Base-by-base conservation (phyloP, 2,113 vertebrate genomes). In the Cyprinus carpio region DNA sequence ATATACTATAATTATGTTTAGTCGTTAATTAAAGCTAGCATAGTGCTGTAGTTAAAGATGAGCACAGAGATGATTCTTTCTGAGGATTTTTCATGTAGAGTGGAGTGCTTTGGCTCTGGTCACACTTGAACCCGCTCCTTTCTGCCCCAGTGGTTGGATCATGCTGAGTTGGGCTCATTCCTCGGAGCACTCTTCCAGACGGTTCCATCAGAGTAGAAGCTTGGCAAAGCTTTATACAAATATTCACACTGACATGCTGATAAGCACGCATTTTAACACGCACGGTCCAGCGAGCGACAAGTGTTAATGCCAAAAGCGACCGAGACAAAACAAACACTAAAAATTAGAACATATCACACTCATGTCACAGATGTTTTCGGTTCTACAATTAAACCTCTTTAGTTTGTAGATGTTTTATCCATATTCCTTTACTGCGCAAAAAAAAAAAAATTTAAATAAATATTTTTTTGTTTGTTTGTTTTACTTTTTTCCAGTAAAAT, bases 121-220 rank as follows among this genome's bases (percentile, higher is more conserved):
- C 87, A 88, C 81, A 83, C 84, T 81, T 81, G 82, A 88, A 82
- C 81, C 65, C 29, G 29, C 46, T 84, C 51, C 43, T 87, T 81
- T 69, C 74, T 56, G 76, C 69, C 85, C 87, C 87, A 84, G 85
- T 62, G 64, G 87, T 67, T 78, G n/a, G 34, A 72, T 85, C 82
- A 86, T 37, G 77, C 80, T 77, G 82, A 86, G 77, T 51, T 58
- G 40, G 51, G 20, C 54, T 80, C 72, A 56, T 67, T 88, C 85
- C 83, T 81, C 77, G 29, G 75, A 84, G 85, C 77, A 56, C 62
- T 85, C 85, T 88, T 87, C 82, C 85, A 85, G 87, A 88, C 75
- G 82, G 76, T 86, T 88, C 81, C 87, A 81, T 84, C 82, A 84
- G 72, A 82, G 77, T 84, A 80, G 84, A 83, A 84, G 43, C 81